Evolutionary conservation across 2,888 invertebrate species (phyloP), one percentile per base, ranked within the genome.

Genomic region (Ophion slaviceki): DNA sequence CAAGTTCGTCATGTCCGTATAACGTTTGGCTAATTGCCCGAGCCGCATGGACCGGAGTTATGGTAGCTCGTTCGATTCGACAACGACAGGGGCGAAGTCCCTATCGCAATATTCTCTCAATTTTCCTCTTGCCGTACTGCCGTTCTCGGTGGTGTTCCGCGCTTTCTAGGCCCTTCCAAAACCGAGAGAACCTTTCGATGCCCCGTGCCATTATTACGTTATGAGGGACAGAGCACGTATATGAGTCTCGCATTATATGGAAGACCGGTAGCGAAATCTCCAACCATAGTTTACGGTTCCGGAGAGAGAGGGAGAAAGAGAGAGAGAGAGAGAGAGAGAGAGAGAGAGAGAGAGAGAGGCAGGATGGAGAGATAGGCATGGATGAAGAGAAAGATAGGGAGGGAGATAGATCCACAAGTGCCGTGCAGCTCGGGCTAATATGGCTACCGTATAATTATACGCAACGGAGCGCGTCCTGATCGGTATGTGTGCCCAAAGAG

Each of bases 361-460:
- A 28, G 62, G 24, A 2, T 7, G 14, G 11, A 2, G n/a, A 66
- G 40, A 66, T 0, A 62, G 64, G 28, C 5, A 64, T 11, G n/a
- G n/a, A 61, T 20, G 5, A 17, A 61, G n/a, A 67, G 40, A 67
- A 62, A 47, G 47, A n/a, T 17, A 64, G n/a, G 17, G 10, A 36
- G 17, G 72, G 3, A 89, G 89, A 87, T 90, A 90, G 84, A 78
- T 84, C 88, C 87, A 82, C 84, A 88, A 89, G 88, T 85, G 84
- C 84, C 84, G 80, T 72, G 82, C 71, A 70, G 76, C 32, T 62
- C 75, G 45, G 36, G 67, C 80, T 62, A 72, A 17, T 80, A 66
- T 90, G 91, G 93, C 94, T 94, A 94, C 94, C 92, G 92, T 94
- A 94, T 94, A 94, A 94, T 94, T 94, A 94, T 85, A 82, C 72